Conservation (phyloP, 2,113 vertebrate genomes). For the Neolamprologus brichardi region DNA sequence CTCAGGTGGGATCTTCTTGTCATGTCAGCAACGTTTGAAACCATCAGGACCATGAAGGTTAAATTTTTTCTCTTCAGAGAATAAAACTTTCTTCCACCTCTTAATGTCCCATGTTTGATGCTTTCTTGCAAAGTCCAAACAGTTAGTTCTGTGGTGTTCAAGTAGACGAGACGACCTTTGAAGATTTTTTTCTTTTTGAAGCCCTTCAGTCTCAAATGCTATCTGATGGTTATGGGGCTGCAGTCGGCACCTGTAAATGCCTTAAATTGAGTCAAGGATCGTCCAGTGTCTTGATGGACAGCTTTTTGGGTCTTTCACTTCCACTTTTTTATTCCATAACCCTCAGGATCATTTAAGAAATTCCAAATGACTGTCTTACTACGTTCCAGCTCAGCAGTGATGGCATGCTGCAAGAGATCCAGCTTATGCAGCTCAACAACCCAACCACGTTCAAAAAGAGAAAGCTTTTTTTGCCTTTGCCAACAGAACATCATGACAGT, state of each 20-base stretch:
- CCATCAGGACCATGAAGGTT: background rate
- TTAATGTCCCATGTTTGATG: background rate
- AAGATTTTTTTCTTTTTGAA: background rate
- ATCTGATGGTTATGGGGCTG: background rate
- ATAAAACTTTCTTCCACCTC: background rate
- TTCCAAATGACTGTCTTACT: background rate
- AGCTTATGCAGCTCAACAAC: background rate
- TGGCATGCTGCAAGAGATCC: fast-evolving
- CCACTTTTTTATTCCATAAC: background rate
- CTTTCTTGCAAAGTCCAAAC: background rate
- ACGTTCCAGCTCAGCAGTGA: background rate
- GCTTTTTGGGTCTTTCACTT: background rate
- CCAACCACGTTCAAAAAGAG: background rate
- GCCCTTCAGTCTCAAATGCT: background rate
- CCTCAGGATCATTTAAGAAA: background rate
- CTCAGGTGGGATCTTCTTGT: background rate
- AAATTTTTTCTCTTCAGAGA: background rate
- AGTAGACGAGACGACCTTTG: background rate
- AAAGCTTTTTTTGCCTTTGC: background rate
- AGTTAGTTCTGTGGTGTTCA: background rate
- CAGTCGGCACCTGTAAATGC: background rate
- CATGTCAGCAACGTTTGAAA: background rate
- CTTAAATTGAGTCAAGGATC: background rate
- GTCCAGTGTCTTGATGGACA: background rate
- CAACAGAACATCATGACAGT: background rate